A percentile compares a stretch with the other conserved stretches of the same genome.
phyloP scores from a whole-genome alignment of 2,113 vertebrate species.

The Mesitornis unicolor region DNA sequence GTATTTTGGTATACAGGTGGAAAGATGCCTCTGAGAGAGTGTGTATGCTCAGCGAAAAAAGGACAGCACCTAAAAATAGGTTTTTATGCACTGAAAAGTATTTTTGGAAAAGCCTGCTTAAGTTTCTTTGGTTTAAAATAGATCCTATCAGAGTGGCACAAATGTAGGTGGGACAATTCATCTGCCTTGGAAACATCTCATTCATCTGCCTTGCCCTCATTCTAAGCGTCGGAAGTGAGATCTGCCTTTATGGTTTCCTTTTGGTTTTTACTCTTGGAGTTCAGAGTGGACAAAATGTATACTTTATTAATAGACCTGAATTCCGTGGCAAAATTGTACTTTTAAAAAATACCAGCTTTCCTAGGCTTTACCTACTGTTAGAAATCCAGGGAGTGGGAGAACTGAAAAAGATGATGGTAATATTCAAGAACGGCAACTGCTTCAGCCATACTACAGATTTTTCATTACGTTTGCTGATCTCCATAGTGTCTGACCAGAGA shows the following conservation, averaged over 20 bases:
- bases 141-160: not conserved
- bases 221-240: not conserved
- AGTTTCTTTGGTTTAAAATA: slow-evolving; percentile 25
- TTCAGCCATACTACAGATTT: not conserved
- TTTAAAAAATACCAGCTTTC: not conserved
- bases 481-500: not conserved
- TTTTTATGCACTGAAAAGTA: not conserved
- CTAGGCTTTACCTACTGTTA: not conserved
- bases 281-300: not conserved
- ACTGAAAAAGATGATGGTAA: not conserved
- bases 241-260: not conserved
- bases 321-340: not conserved
- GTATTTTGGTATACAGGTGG: accelerated
- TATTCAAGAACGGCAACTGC: not conserved
- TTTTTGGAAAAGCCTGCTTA: slow-evolving; percentile 28
- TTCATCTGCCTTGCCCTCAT: slow-evolving; percentile 4
- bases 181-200: not conserved
- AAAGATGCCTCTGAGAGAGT: not conserved
- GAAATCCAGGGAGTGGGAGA: not conserved
- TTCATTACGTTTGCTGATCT: not conserved
- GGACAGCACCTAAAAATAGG: not conserved
- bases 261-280: not conserved
- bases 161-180: not conserved
- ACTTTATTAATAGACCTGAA: not conserved
- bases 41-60: not conserved